Percentiles rank a stretch among this genome's conserved stretches.
These are phyloP conservation scores for Ia io DNA, from an alignment of 2,113 vertebrate species.

Conservation along the genomic window DNA sequence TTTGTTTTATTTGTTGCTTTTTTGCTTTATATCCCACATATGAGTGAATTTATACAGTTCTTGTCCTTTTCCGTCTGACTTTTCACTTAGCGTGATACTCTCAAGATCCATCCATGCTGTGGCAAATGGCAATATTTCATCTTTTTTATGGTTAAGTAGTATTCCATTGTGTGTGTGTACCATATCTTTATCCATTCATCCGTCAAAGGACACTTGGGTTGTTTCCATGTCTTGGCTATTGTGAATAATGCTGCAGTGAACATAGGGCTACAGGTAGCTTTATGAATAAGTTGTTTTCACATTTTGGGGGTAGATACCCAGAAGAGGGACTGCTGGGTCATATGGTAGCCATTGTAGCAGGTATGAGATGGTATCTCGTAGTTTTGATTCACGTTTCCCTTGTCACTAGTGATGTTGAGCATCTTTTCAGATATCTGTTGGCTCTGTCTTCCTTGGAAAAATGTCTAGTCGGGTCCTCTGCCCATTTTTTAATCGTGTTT, in stretches of 20 bases:
- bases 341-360: not conserved
- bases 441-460: no score
- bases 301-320: not conserved
- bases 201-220: not conserved
- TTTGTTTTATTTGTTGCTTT: not conserved
- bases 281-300: not conserved
- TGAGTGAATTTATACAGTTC: not conserved
- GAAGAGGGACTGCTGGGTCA: not conserved
- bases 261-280: not conserved
- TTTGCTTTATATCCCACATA: not conserved
- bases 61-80: not conserved
- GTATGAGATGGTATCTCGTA: not conserved
- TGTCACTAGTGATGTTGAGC: no score
- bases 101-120: not conserved
- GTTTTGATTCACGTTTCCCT: not conserved
- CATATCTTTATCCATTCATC: not conserved
- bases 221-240: not conserved
- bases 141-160: not conserved
- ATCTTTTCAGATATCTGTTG: no score
- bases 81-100: not conserved
- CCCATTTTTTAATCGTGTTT: no score
- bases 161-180: not conserved
- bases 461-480: no score
- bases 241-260: not conserved
- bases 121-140: not conserved